phyloP scores from a whole-genome alignment of 2,113 vertebrate species.

The Gila orcuttii region DNA sequence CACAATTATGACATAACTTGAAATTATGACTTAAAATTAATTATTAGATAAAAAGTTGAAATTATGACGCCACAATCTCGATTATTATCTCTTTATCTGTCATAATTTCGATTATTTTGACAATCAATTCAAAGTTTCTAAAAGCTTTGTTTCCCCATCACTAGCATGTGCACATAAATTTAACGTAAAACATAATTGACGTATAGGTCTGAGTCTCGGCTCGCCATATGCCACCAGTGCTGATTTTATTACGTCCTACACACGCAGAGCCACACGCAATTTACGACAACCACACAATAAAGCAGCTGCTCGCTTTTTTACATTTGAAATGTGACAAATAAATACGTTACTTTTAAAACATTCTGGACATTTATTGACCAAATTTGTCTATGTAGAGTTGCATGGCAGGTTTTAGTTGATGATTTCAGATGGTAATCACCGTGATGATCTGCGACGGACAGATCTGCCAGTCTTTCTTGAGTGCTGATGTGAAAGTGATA shows the following conservation, averaged over 20 bases:
- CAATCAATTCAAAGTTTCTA: too few species aligned
- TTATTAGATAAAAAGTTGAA: too few species aligned
- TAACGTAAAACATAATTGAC: too few species aligned
- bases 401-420: not conserved
- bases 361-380: not conserved
- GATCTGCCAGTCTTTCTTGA: not conserved
- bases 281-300: constrained; percentile 58
- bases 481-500: constrained; percentile 22
- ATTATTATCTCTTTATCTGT: too few species aligned
- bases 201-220: not conserved
- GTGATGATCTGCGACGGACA: not conserved
- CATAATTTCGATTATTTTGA: too few species aligned
- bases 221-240: constrained; percentile 55
- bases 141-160: too few species aligned
- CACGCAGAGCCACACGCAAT: constrained; percentile 19
- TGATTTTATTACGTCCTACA: constrained; percentile 57
- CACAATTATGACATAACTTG: too few species aligned
- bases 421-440: not conserved
- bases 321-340: not conserved
- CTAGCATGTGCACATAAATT: too few species aligned
- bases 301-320: constrained; percentile 60
- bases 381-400: not conserved
- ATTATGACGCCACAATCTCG: too few species aligned
- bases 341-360: not conserved
- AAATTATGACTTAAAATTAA: too few species aligned